Evolutionary conservation across 2,797 vertebrate species (phyloP).

Genomic region (Poecilia velifera): DNA sequence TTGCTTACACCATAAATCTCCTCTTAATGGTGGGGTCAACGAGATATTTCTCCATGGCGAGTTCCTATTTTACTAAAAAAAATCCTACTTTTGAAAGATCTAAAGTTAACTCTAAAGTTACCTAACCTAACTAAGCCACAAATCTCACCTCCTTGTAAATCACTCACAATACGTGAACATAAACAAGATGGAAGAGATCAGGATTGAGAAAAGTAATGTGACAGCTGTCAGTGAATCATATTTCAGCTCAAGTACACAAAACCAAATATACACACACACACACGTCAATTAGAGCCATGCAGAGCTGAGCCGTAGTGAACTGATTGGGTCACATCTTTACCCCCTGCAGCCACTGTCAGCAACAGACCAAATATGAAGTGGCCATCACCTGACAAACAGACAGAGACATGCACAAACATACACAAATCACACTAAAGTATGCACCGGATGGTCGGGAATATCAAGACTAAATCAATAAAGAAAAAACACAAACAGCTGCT

Average conservation of each 20-base stretch:
- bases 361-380: slow-evolving; percentile 45
- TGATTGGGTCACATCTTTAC: slow-evolving; percentile 74
- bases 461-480: background rate
- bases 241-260: slow-evolving; percentile 45
- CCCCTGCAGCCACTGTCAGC: slow-evolving; percentile 76
- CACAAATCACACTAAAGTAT: slow-evolving; percentile 26
- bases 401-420: slow-evolving; percentile 32
- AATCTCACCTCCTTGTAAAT: slow-evolving; percentile 1
- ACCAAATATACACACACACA: slow-evolving; percentile 38
- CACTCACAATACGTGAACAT: slow-evolving; percentile 35
- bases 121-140: background rate
- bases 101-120: background rate
- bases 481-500: background rate
- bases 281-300: slow-evolving; percentile 70
- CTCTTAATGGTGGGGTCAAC: background rate
- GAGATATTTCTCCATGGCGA: background rate
- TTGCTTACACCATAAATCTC: background rate
- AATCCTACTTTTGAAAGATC: background rate
- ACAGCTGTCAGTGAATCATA: slow-evolving; percentile 78
- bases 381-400: slow-evolving; percentile 57
- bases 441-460: background rate
- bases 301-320: slow-evolving; percentile 66
- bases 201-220: slow-evolving; percentile 62
- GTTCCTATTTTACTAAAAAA: background rate
- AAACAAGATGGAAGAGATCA: slow-evolving; percentile 33